A percentile compares a stretch with the other conserved stretches of the same genome.
phyloP scores from a whole-genome alignment of 1,140 invertebrate genomes.

The Protaetia brevitarsis region DNA sequence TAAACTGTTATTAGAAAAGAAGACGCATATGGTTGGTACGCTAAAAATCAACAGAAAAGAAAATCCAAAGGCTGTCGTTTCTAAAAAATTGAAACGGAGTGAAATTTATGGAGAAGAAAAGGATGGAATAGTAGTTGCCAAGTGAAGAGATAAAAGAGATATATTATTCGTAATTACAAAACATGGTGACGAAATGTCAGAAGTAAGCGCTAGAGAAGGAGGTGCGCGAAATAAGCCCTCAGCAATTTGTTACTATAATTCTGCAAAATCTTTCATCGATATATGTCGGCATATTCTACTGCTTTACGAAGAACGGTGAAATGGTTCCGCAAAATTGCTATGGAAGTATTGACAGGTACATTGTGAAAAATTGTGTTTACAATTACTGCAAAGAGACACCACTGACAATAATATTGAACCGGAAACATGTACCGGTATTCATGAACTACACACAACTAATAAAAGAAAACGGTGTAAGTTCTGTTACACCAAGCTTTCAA shows the following conservation, averaged over 20 bases:
- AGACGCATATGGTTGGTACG: constrained; percentile 45
- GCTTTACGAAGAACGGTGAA: background rate
- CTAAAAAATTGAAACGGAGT: constrained; percentile 37
- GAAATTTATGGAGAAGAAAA: constrained; percentile 38
- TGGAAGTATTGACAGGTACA: constrained; percentile 3
- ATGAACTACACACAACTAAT: background rate
- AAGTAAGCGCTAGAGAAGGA: background rate
- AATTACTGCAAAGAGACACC: background rate
- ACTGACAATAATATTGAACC: background rate
- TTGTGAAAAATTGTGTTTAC: background rate
- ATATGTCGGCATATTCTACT: background rate
- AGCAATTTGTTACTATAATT: constrained; percentile 1
- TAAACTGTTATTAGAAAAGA: constrained; percentile 40
- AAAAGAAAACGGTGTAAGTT: constrained; percentile 18
- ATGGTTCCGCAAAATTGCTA: constrained; percentile 2
- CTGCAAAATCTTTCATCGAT: constrained; percentile 8
- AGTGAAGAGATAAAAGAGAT: constrained; percentile 42
- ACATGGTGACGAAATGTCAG: background rate
- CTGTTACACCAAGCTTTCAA: constrained; percentile 20
- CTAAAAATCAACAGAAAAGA: constrained; percentile 36
- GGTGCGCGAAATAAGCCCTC: background rate
- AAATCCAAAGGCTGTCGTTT: constrained; percentile 36
- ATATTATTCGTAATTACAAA: constrained; percentile 23
- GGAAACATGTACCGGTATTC: background rate
- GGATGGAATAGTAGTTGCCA: constrained; percentile 39